phyloP scores from a whole-genome alignment of 2,797 vertebrate genomes.

The Arrhamphus sclerolepis region DNA sequence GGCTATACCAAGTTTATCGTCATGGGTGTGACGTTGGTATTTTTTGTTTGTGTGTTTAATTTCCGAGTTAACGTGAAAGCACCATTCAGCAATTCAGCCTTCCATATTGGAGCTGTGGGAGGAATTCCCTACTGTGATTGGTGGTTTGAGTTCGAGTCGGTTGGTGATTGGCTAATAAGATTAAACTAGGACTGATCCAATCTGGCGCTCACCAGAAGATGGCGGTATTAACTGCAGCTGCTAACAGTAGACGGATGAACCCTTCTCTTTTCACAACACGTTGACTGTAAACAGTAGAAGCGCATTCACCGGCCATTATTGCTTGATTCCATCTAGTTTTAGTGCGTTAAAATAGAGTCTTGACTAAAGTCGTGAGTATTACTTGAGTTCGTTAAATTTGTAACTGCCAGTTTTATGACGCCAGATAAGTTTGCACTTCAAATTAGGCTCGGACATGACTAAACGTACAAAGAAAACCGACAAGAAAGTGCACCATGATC shows the following conservation, averaged over 20 bases:
- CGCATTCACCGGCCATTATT: too few species aligned
- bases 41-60: too few species aligned
- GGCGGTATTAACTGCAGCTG: conserved; percentile 26
- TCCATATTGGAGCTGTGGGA: neutral
- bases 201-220: conserved; percentile 20
- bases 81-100: too few species aligned
- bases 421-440: neutral
- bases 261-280: conserved; percentile 22
- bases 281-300: conserved; percentile 67
- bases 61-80: too few species aligned
- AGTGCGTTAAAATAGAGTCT: too few species aligned
- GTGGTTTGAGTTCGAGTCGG: neutral
- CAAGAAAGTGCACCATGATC: conserved; percentile 82
- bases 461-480: neutral
- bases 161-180: neutral
- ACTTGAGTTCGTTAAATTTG: conserved; percentile 1
- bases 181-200: neutral
- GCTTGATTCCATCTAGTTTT: too few species aligned
- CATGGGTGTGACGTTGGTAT: too few species aligned
- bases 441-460: neutral
- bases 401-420: neutral
- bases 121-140: neutral
- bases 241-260: neutral
- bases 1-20: too few species aligned
- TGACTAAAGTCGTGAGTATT: neutral